These are phyloP conservation scores for Sesamia nonagrioides DNA, from an alignment of 1,140 invertebrate genomes.

Conservation along the genomic window DNA sequence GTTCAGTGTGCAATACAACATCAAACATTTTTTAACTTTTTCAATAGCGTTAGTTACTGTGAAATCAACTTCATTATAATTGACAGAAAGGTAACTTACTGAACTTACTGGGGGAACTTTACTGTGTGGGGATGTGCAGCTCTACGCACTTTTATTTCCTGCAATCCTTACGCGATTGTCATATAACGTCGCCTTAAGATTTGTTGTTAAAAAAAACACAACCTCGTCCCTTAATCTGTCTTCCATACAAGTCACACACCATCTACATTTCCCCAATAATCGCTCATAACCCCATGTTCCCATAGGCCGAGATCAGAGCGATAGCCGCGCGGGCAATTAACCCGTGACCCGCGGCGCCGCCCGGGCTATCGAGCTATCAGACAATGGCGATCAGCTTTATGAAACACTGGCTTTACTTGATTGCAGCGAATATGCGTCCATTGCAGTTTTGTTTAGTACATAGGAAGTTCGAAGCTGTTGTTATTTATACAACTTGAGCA, in stretches of 20 bases:
- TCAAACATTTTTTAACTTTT: no score
- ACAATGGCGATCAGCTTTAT: slow-evolving; percentile 38
- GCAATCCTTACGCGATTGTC: no score
- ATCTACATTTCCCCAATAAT: slow-evolving; percentile 4
- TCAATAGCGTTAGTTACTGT: no score
- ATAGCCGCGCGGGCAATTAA: slow-evolving; percentile 41
- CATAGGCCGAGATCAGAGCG: slow-evolving; percentile 27
- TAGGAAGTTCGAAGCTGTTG: neutral
- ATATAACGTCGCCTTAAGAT: neutral
- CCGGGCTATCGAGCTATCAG: slow-evolving; percentile 1
- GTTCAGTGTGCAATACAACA: no score
- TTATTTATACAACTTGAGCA: neutral
- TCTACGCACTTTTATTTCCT: no score
- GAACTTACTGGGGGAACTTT: no score
- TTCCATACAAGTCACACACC: neutral
- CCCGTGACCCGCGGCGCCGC: slow-evolving; percentile 10
- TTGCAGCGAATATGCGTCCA: neutral
- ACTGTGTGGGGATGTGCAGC: no score
- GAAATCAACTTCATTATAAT: no score
- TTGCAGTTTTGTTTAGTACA: neutral
- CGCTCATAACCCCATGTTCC: slow-evolving; percentile 20
- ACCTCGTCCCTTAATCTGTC: neutral
- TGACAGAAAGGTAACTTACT: no score
- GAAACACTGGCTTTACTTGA: slow-evolving; percentile 14
- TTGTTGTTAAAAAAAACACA: neutral